Evolutionary conservation across 64 coral and sea anemone species (phyloP).

Genomic region (Montipora cactus): DNA sequence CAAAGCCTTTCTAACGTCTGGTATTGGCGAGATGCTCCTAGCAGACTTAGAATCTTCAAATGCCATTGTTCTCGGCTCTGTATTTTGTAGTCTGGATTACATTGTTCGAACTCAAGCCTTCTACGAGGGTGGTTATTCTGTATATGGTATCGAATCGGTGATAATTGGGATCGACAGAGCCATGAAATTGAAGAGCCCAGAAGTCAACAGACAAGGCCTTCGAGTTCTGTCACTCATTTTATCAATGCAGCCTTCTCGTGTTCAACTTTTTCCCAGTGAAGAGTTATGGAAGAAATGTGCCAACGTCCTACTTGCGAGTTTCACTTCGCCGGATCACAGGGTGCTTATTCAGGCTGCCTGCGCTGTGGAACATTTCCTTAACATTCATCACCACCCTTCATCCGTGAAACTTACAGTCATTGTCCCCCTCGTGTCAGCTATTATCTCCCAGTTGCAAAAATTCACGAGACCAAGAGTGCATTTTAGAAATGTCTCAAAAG

Average conservation of each 20-base stretch:
- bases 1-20: constrained; percentile 53
- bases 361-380: constrained; percentile 56
- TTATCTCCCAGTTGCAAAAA: constrained; percentile 54
- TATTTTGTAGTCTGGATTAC: constrained; percentile 79
- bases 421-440: constrained; percentile 27
- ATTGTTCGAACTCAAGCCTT: constrained; percentile 44
- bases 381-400: constrained; percentile 59
- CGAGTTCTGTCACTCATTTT: constrained; percentile 74
- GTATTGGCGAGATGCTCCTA: constrained; percentile 79
- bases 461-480: constrained; percentile 50
- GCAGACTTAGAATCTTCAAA: constrained; percentile 77
- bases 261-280: constrained; percentile 74
- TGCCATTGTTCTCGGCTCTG: constrained; percentile 82
- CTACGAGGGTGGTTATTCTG: constrained; percentile 70
- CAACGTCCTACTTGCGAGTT: constrained; percentile 46
- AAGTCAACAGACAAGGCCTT: constrained; percentile 70
- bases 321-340: constrained; percentile 80
- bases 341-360: constrained; percentile 63
- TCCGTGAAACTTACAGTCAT: constrained; percentile 38
- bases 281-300: constrained; percentile 47
- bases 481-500: constrained; percentile 30
- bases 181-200: constrained; percentile 68
- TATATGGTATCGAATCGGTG: constrained; percentile 82
- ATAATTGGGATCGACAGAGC: constrained; percentile 70
- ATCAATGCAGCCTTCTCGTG: constrained; percentile 40